Conservation (phyloP, 2,888 invertebrate genomes). For the Torymus auratus region DNA sequence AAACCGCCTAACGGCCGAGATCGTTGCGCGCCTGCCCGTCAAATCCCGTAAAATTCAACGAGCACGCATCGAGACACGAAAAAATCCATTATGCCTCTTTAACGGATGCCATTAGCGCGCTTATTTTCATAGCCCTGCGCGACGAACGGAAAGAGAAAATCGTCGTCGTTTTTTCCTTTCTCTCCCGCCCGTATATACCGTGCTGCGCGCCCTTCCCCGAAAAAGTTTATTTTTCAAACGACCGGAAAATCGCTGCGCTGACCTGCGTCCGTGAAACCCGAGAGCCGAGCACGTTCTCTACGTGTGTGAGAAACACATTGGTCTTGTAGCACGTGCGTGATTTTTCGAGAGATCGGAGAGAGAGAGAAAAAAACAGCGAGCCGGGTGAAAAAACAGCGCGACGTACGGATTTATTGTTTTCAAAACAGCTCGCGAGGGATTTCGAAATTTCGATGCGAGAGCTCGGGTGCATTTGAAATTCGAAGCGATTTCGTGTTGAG, state of each 20-base stretch:
- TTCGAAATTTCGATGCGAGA: not conserved
- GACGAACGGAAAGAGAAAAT: conserved; percentile 20
- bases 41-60: conserved; percentile 37
- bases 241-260: conserved; percentile 38
- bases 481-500: no score
- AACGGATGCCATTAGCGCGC: conserved; percentile 47
- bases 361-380: conserved; percentile 7
- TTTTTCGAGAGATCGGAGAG: conserved; percentile 15
- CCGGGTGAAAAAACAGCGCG: conserved; percentile 11
- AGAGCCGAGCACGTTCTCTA: conserved; percentile 2
- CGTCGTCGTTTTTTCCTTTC: conserved; percentile 2
- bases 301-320: no score
- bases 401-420: conserved; percentile 28
- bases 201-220: not conserved
- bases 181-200: not conserved
- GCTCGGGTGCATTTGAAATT: no score
- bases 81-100: conserved; percentile 39
- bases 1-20: not conserved
- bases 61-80: not conserved
- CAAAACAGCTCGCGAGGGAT: conserved; percentile 10
- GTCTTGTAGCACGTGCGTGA: conserved; percentile 12
- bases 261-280: conserved; percentile 20
- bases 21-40: conserved; percentile 14
- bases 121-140: conserved; percentile 44
- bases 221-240: conserved; percentile 27